A percentile compares a stretch with the other conserved stretches of the same genome.
phyloP scores from a whole-genome alignment of 2,797 vertebrate genomes.

The Arremon brunneinucha region DNA sequence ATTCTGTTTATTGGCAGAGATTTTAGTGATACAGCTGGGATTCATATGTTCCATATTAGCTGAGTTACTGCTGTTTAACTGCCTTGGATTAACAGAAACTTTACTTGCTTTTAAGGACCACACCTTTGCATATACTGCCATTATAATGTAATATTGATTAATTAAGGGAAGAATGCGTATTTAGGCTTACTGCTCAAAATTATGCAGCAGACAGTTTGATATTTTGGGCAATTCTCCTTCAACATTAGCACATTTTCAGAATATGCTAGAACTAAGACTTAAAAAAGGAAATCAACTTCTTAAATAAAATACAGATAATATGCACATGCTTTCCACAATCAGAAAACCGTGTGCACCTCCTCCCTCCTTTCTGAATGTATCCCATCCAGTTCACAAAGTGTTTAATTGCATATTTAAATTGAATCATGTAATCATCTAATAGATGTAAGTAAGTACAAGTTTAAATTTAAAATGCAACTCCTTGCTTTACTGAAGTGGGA shows the following conservation, averaged over 20 bases:
- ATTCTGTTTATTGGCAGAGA: constrained; percentile 30
- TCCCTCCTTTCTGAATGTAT: background rate
- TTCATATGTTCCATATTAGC: constrained; percentile 1
- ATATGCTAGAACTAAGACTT: background rate
- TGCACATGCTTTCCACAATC: background rate
- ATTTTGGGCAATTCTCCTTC: background rate
- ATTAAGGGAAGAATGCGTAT: background rate
- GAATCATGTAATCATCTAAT: background rate
- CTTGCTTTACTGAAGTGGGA: background rate
- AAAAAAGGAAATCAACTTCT: background rate
- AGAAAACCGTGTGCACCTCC: background rate
- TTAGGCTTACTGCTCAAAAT: background rate
- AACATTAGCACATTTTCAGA: background rate
- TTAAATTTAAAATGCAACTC: background rate
- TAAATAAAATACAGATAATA: background rate
- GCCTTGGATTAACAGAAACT: constrained; percentile 42
- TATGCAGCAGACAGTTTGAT: background rate
- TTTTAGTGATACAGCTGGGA: constrained; percentile 12
- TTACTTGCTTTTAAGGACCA: background rate
- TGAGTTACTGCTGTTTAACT: constrained; percentile 20
- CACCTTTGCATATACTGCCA: background rate
- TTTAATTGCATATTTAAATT: constrained; percentile 17
- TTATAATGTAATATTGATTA: background rate
- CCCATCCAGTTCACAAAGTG: background rate
- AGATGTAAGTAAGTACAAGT: background rate